phyloP scores from a whole-genome alignment of 2,797 vertebrate genomes.

The Acestrorhynchus altus region DNA sequence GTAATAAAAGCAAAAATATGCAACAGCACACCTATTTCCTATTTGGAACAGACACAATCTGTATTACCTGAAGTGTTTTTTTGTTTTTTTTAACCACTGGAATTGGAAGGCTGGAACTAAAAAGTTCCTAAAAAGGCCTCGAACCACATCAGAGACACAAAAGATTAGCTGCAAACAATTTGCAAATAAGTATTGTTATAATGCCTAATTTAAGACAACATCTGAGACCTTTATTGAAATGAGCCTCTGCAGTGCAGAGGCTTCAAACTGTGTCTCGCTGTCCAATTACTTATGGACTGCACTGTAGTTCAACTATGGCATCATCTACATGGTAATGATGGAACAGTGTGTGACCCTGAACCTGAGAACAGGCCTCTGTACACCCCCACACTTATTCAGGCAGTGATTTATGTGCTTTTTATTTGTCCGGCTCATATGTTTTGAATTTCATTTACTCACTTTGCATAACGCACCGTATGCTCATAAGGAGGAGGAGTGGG shows the following conservation, averaged over 20 bases:
- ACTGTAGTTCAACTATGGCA: constrained; percentile 3
- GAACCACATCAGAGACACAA: too few species aligned
- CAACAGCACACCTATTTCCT: too few species aligned
- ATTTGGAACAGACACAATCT: too few species aligned
- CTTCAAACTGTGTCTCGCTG: background rate
- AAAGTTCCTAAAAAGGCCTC: too few species aligned
- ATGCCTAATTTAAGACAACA: too few species aligned
- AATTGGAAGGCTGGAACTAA: too few species aligned
- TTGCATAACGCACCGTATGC: constrained; percentile 72
- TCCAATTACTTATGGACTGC: constrained; percentile 23
- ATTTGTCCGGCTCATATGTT: constrained; percentile 64
- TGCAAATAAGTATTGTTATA: too few species aligned
- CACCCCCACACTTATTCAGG: constrained; percentile 33
- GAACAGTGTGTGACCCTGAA: constrained; percentile 50
- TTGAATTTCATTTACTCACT: constrained; percentile 73
- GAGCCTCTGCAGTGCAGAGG: background rate
- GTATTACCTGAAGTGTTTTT: too few species aligned
- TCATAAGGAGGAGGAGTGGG: constrained; percentile 63
- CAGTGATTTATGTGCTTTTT: constrained; percentile 60
- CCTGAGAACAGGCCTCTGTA: constrained; percentile 37
- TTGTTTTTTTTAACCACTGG: too few species aligned
- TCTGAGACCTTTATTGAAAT: too few species aligned
- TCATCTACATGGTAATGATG: constrained; percentile 46
- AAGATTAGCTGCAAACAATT: too few species aligned
- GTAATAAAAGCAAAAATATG: too few species aligned